Base-by-base conservation (phyloP, 1,140 invertebrate species). In the Aradophagus sp. region DNA sequence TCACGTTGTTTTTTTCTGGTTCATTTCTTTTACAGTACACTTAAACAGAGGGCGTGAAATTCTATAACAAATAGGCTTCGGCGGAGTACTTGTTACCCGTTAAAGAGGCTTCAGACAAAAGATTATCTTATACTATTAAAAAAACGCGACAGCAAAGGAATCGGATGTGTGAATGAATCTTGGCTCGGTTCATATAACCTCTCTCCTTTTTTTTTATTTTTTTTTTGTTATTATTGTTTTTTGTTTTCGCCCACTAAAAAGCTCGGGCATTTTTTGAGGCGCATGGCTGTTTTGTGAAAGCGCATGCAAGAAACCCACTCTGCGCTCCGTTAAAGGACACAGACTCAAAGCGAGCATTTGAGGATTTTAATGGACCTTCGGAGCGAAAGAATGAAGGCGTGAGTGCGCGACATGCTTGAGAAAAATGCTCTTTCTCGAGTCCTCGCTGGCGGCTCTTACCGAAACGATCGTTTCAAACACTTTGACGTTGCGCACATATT, bases 291-390 rank as follows among this genome's bases (percentile, higher is more conserved):
- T 65, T 71, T 50, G 55, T 65, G 53, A 71, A 65, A 65, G 67
- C 52, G 39, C 27, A 71, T 63, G 53, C 35, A 53, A 59, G 27
- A 53, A 71, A 41, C 47, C 59, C 20, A 47, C 59, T 71, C 47
- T 35, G 14, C 26, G 34, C 5, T 58, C 32, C 29, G 52, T 48
- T 63, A 63, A 70, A 63, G 56, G 58, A 70, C 58, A 63, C 67
- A 62, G 44, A 58, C 67, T 63, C 67, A 70, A 70, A 70, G 56
- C 50, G 36, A 41, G 35, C 52, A 63, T 62, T 63, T 52, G 58
- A 70, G 50, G 67, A 70, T 70, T 70, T 70, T 70, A 70, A 70
- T 63, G 67, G 55, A 63, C 67, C 52, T 70, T 58, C 29, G 52
- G 19, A 44, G 52, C 42, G 45, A 63, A 52, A 70, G 67, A 63